A percentile compares a stretch with the other conserved stretches of the same genome.
These are phyloP conservation scores for Pelecanus crispus DNA, from an alignment of 2,113 vertebrate species.

Conservation along the genomic window DNA sequence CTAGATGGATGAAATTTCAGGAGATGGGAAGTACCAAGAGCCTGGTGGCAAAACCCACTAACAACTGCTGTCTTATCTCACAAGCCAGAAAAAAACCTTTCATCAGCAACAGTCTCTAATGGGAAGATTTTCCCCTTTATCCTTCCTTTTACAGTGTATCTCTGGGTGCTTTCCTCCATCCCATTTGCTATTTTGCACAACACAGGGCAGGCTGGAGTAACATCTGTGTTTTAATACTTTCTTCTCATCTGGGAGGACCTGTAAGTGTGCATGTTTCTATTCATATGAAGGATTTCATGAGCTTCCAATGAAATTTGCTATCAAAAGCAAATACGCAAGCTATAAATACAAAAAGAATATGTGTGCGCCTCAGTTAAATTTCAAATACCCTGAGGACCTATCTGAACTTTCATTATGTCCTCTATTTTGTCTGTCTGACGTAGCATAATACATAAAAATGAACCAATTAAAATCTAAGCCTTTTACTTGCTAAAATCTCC, in stretches of 20 bases:
- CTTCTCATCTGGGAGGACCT: background rate
- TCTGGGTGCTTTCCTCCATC: background rate
- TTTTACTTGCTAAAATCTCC: background rate
- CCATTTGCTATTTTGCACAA: background rate
- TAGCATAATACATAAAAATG: background rate
- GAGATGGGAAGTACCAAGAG: accelerated
- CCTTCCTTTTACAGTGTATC: background rate
- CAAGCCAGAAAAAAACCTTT: background rate
- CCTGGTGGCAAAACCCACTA: background rate
- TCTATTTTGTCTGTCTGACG: background rate
- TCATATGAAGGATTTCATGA: background rate
- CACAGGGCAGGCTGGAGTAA: background rate
- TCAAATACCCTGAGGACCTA: background rate
- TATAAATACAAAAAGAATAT: background rate
- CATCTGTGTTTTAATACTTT: background rate
- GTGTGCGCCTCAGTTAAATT: background rate
- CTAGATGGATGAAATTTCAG: background rate
- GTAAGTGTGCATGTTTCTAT: background rate
- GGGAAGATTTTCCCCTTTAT: background rate
- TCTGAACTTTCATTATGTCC: background rate
- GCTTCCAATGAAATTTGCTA: background rate
- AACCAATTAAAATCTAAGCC: background rate
- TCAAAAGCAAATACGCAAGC: background rate
- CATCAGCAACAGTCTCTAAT: background rate
- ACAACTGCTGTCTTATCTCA: background rate